These are phyloP conservation scores for Tiliacea citrago DNA, from an alignment of 2,888 invertebrate species.

Conservation along the genomic window DNA sequence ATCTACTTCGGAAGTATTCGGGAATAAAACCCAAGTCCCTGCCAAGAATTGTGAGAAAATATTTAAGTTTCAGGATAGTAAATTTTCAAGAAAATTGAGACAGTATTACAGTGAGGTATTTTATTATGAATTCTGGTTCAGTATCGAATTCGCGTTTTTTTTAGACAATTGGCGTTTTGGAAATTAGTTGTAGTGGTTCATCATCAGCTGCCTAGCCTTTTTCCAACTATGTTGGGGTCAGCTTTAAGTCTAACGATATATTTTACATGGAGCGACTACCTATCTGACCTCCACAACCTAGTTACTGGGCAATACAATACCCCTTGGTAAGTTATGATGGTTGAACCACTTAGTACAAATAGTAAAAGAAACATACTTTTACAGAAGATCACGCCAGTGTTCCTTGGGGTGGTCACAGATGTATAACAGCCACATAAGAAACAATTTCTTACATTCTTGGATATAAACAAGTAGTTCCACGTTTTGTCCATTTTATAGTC, in stretches of 20 bases:
- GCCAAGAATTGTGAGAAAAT: conserved; percentile 38
- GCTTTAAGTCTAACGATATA: no score
- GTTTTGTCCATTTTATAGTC: background rate
- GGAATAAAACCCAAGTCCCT: conserved; percentile 11
- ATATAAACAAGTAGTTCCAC: background rate
- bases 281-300: no score
- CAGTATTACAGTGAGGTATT: conserved; percentile 14
- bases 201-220: background rate
- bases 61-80: conserved; percentile 28
- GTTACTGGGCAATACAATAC: no score
- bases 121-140: conserved; percentile 4
- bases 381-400: background rate
- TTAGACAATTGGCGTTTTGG: no score
- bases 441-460: no score
- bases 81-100: conserved; percentile 22
- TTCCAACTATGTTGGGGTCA: background rate
- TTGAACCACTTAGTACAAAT: background rate
- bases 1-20: conserved; percentile 30
- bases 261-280: no score
- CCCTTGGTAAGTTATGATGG: no score
- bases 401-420: background rate
- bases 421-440: background rate
- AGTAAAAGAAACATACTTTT: background rate
- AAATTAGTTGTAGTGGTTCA: no score
- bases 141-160: background rate